phyloP scores from a whole-genome alignment of 2,797 vertebrate species.

The Aplochiton taeniatus region DNA sequence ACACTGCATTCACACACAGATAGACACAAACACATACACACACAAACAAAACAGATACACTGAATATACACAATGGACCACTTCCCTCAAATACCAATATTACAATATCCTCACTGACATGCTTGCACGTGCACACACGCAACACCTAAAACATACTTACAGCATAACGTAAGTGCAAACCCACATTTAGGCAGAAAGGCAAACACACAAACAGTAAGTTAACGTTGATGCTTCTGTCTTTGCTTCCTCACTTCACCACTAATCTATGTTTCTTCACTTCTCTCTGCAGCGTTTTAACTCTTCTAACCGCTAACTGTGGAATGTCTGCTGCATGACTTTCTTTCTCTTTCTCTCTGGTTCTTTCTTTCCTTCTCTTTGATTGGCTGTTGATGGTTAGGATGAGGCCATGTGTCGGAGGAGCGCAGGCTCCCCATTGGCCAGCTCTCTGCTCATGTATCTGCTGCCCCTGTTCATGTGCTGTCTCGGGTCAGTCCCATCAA shows the following conservation, averaged over 20 bases:
- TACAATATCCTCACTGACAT: conserved; percentile 1
- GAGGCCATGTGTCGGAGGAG: conserved; percentile 90
- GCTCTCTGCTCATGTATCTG: conserved; percentile 92
- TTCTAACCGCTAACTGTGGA: conserved; percentile 56
- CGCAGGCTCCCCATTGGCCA: conserved; percentile 88
- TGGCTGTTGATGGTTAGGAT: conserved; percentile 87
- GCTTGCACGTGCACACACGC: conserved; percentile 3
- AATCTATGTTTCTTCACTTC: conserved; percentile 22
- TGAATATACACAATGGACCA: too few species aligned
- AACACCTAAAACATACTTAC: conserved; percentile 26
- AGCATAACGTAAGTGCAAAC: neutral
- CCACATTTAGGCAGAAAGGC: conserved; percentile 17
- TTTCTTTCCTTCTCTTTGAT: conserved; percentile 64
- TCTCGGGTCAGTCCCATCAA: conserved; percentile 90
- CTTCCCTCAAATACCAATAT: too few species aligned
- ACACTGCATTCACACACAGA: conserved; percentile 16
- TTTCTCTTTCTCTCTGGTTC: conserved; percentile 69
- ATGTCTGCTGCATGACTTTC: conserved; percentile 77
- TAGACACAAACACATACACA: conserved; percentile 5
- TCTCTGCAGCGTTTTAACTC: conserved; percentile 45
- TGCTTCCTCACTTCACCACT: conserved; percentile 9
- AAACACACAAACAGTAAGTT: conserved; percentile 63
- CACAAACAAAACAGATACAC: neutral
- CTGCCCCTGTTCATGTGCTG: conserved; percentile 95
- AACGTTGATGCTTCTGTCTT: conserved; percentile 57